Percentiles rank a stretch among this genome's conserved stretches.
These are phyloP conservation scores for Trichacis sp. DNA, from an alignment of 2,888 invertebrate species.

Conservation along the genomic window DNA sequence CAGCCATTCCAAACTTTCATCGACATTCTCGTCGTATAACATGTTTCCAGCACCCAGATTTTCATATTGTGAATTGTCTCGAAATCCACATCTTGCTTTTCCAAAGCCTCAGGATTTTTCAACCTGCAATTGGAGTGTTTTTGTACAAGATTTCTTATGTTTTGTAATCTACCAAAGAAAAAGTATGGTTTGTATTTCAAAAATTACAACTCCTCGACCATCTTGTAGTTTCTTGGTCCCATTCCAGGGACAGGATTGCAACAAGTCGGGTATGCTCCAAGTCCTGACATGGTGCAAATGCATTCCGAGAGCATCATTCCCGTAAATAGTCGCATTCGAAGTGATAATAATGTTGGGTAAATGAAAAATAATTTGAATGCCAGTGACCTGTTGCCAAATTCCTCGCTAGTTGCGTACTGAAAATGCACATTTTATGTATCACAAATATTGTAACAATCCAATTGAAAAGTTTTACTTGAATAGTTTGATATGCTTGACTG, in stretches of 20 bases:
- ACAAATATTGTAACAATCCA: not conserved
- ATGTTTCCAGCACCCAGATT: conserved; percentile 84
- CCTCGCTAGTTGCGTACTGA: conserved; percentile 85
- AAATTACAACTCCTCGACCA: conserved; percentile 73
- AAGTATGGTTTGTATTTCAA: no score
- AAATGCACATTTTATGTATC: conserved; percentile 6
- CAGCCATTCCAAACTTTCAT: conserved; percentile 97
- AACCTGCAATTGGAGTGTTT: conserved; percentile 48
- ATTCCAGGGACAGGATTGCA: conserved; percentile 82
- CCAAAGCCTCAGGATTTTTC: conserved; percentile 68
- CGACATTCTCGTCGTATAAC: conserved; percentile 84
- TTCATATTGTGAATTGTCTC: conserved; percentile 88
- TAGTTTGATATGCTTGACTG: no score
- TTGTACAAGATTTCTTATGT: no score
- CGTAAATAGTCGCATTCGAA: conserved; percentile 90
- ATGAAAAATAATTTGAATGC: conserved; percentile 87
- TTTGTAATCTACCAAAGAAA: no score
- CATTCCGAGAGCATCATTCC: conserved; percentile 93
- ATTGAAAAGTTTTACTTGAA: not conserved
- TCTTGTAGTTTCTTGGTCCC: conserved; percentile 83
- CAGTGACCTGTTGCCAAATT: conserved; percentile 80
- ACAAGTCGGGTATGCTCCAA: conserved; percentile 89
- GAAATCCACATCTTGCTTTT: conserved; percentile 75
- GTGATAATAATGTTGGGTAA: conserved; percentile 87
- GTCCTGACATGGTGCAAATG: conserved; percentile 90